Conservation (phyloP, 2,113 vertebrate genomes). For the Cathartes aura region DNA sequence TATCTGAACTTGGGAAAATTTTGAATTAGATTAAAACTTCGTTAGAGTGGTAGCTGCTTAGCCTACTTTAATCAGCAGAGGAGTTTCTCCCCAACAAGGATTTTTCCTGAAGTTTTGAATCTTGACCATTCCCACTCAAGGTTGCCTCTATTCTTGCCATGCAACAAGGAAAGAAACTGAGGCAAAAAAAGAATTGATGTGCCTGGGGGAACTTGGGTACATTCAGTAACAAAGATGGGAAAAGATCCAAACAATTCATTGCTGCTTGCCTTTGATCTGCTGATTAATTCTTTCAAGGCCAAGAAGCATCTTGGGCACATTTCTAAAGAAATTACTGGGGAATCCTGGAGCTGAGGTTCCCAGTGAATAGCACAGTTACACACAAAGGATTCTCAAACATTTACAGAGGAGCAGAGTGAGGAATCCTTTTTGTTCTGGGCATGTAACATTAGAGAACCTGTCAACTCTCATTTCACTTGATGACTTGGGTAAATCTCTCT, state of each 20-base stretch:
- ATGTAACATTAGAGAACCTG: constrained; percentile 52
- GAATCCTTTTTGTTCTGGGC: constrained; percentile 53
- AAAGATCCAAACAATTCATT: neutral
- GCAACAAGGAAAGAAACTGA: neutral
- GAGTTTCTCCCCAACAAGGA: neutral
- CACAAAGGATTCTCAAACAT: constrained; percentile 1
- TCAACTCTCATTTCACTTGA: constrained; percentile 54
- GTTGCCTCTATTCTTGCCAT: neutral
- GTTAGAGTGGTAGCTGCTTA: neutral
- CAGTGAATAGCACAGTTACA: neutral
- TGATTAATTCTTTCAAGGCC: neutral
- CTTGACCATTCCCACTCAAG: neutral
- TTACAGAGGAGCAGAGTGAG: neutral
- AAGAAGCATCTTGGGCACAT: neutral
- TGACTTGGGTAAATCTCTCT: constrained; percentile 36
- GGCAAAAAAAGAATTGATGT: neutral
- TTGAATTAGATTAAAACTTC: neutral
- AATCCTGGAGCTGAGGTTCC: neutral
- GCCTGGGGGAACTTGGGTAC: neutral
- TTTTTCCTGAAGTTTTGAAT: neutral
- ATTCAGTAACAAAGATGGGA: neutral
- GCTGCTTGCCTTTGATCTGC: neutral
- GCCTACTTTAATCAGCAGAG: neutral
- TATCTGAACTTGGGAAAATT: accelerated
- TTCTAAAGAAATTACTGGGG: neutral